Base-by-base conservation (phyloP, 1,140 invertebrate species). In the Saxidomus purpurata region DNA sequence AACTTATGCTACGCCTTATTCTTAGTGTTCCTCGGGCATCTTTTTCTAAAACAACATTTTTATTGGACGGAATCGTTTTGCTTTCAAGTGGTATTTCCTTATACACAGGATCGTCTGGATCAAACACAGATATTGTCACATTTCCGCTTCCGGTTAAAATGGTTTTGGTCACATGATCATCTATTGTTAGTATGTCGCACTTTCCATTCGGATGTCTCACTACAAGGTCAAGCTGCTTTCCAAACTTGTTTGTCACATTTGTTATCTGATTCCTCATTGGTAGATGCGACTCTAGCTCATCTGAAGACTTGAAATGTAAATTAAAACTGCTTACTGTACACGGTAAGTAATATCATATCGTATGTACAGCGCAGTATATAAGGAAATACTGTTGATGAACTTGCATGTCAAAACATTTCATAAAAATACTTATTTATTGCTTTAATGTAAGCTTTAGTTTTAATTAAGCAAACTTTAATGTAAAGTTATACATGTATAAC, bases 241-340 rank as follows among this genome's bases (percentile, higher is more conserved):
- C 67, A n/a, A 71, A 71, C n/a, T 71, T 71, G 67, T 71, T 71
- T 2, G 67, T 71, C 34, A 71, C 67, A 28, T 40, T 36, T 19
- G 67, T 71, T 11, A 71, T 71, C 17, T 71, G 34, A n/a, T 22
- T 28, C 22, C 34, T 17, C 67, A 71, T 38, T 34, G 13, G 9
- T 38, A 28, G 59, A 19, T 22, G 52, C 19, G 52, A 31, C 13
- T 19, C 67, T 38, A 3, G 9, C 19, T 71, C 67, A 22, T 71
- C 34, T 6, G 34, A 36, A 71, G 6, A 2, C 67, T 71, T 38
- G 34, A 38, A 71, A 36, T 38, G 11, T 4, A 71, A 38, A 71
- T 3, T 38, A 40, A 38, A 38, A 38, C 8, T 31, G 61, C 31
- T 28, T 61, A 61, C 55, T 47, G 43, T 17, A 47, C 43, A 47